A percentile compares a stretch with the other conserved stretches of the same genome.
Conservation (phyloP, 2,888 invertebrate species). For the Pristionchus exspectatus region DNA sequence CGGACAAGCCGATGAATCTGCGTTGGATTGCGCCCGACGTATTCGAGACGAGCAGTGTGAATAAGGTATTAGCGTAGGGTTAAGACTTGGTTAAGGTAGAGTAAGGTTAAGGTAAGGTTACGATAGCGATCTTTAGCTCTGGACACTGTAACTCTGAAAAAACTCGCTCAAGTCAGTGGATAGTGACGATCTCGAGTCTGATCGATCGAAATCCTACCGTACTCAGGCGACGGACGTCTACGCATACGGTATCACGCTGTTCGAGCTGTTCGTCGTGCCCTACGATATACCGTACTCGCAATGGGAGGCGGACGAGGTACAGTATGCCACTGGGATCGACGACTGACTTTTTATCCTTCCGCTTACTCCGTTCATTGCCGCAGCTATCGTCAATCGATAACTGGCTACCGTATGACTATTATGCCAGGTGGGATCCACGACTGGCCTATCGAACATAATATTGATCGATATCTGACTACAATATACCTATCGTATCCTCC, state of each 20-base stretch:
- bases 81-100: neutral
- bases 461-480: neutral
- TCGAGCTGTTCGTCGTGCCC: constrained; percentile 59
- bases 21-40: constrained; percentile 65
- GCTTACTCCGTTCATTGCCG: neutral
- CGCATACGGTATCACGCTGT: constrained; percentile 62
- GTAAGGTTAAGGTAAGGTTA: neutral
- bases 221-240: constrained; percentile 62
- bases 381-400: too few species aligned
- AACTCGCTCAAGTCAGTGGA: too few species aligned
- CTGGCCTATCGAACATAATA: neutral
- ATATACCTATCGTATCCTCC: neutral
- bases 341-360: too few species aligned
- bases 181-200: too few species aligned
- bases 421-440: too few species aligned
- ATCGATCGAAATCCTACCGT: neutral
- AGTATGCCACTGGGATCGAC: too few species aligned
- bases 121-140: too few species aligned
- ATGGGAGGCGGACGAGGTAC: constrained; percentile 61
- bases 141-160: too few species aligned
- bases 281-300: constrained; percentile 61
- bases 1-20: constrained; percentile 64
- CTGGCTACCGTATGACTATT: too few species aligned
- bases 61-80: constrained; percentile 42
- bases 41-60: constrained; percentile 59